These are phyloP conservation scores for Glossophaga mutica DNA, from an alignment of 2,797 vertebrate species.

Conservation along the genomic window DNA sequence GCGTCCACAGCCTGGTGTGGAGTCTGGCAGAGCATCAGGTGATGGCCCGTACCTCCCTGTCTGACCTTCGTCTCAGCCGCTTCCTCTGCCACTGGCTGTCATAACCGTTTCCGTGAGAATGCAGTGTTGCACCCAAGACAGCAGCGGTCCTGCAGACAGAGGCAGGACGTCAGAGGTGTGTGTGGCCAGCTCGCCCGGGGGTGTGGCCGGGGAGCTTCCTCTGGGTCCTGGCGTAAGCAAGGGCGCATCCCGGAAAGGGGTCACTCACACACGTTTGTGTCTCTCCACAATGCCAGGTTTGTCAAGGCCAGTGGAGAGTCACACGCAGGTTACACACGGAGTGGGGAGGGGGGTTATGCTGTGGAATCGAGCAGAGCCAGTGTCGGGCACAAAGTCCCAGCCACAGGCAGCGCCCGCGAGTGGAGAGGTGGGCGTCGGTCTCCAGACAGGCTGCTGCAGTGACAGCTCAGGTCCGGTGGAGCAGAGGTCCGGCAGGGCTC, in stretches of 20 bases:
- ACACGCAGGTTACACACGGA: background rate
- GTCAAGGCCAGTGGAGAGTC: background rate
- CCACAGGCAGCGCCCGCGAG: background rate
- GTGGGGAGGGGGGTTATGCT: background rate
- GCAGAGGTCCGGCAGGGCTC: background rate
- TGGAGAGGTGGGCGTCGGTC: background rate
- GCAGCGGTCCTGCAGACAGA: background rate
- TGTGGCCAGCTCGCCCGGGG: fast-evolving
- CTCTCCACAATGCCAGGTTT: background rate
- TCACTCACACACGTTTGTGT: background rate
- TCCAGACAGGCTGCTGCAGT: background rate
- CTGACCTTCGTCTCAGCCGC: background rate
- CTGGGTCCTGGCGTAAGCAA: background rate
- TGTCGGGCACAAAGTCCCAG: background rate
- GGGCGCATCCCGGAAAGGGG: background rate
- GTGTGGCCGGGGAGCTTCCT: too few species aligned
- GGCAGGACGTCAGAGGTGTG: background rate
- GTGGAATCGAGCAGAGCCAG: background rate
- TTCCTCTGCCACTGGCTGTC: background rate
- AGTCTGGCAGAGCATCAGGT: background rate
- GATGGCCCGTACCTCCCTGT: background rate
- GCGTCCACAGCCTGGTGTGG: fast-evolving
- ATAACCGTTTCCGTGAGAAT: background rate
- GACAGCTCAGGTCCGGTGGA: background rate
- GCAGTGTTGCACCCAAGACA: background rate